Evolutionary conservation across 2,797 vertebrate species (phyloP).

Genomic region (Periophthalmus magnuspinnatus): DNA sequence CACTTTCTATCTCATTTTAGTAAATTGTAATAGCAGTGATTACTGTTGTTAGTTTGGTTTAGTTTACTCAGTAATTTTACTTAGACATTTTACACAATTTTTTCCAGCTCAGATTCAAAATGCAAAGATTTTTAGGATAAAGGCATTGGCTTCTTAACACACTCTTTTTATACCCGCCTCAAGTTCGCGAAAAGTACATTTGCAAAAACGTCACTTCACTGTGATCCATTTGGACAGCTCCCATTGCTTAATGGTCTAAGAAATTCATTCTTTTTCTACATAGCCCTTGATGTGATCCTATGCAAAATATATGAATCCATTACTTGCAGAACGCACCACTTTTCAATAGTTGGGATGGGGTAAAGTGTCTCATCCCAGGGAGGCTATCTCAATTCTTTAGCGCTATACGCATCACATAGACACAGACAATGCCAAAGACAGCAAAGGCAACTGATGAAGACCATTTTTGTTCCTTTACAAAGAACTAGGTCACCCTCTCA

Average conservation of each 20-base stretch:
- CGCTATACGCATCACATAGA: slow-evolving; percentile 47
- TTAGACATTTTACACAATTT: background rate
- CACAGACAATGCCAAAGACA: slow-evolving; percentile 73
- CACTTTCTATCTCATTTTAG: background rate
- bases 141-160: slow-evolving; percentile 10
- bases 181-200: slow-evolving; percentile 67
- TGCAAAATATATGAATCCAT: slow-evolving; percentile 78
- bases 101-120: background rate
- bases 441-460: slow-evolving; percentile 82
- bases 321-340: slow-evolving; percentile 68
- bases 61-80: background rate
- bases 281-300: slow-evolving; percentile 71
- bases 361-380: slow-evolving; percentile 54
- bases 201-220: slow-evolving; percentile 66
- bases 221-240: slow-evolving; percentile 69
- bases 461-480: slow-evolving; percentile 85
- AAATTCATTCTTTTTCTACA: slow-evolving; percentile 73
- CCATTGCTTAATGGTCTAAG: slow-evolving; percentile 75
- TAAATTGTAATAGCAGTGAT: too few relatives aligned
- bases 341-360: slow-evolving; percentile 56
- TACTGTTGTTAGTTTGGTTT: background rate
- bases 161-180: slow-evolving; percentile 41
- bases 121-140: background rate
- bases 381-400: slow-evolving; percentile 70
- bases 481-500: slow-evolving; percentile 90